Evolutionary conservation across 2,113 vertebrate species (phyloP).

Genomic region (Tauraco erythrolophus): DNA sequence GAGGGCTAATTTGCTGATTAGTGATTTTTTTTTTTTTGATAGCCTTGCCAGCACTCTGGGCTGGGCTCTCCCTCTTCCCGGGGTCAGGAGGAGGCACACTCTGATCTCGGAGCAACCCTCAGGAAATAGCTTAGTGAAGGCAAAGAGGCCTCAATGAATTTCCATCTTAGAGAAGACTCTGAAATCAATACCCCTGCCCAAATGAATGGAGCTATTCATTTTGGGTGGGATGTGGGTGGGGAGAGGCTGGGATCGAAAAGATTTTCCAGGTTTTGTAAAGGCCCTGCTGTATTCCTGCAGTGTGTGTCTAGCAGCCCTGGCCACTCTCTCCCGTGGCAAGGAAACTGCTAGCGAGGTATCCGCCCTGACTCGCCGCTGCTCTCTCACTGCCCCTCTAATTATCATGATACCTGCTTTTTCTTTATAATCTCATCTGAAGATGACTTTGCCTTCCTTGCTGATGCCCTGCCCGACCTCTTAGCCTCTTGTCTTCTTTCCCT

Average conservation of each 20-base stretch:
- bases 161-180: conserved; percentile 69
- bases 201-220: conserved; percentile 77
- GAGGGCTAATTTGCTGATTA: background rate
- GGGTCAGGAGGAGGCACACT: conserved; percentile 16
- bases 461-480: background rate
- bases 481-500: background rate
- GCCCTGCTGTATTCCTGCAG: background rate
- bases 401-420: background rate
- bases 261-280: conserved; percentile 21
- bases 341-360: background rate
- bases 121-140: conserved; percentile 59
- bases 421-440: background rate
- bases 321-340: background rate
- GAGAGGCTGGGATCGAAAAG: conserved; percentile 7
- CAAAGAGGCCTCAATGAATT: conserved; percentile 60
- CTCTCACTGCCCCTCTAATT: background rate
- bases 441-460: background rate
- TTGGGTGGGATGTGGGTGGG: conserved; percentile 3
- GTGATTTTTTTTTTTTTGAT: conserved; percentile 16
- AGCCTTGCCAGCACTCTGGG: conserved; percentile 18
- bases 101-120: conserved; percentile 65
- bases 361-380: background rate
- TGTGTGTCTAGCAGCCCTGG: background rate
- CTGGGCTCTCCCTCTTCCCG: conserved; percentile 47
- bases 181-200: conserved; percentile 58